Conservation (phyloP, 2,797 vertebrate species). For the Corythornis leucogaster region DNA sequence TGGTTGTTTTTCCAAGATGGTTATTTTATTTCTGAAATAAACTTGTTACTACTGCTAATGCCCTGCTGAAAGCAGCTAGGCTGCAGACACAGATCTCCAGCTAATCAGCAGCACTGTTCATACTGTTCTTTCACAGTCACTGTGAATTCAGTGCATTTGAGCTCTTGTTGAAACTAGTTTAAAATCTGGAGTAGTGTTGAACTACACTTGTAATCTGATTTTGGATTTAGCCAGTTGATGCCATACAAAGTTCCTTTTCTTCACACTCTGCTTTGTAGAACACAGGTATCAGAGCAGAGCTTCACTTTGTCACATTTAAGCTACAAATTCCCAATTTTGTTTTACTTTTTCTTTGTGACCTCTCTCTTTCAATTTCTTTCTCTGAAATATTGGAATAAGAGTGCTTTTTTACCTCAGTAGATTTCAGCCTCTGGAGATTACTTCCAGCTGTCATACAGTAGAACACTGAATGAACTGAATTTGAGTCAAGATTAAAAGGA, state of each 20-base stretch:
- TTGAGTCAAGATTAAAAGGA: background rate
- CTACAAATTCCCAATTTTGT: background rate
- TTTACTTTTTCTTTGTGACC: background rate
- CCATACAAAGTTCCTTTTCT: background rate
- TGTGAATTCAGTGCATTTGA: fast-evolving
- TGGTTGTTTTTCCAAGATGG: background rate
- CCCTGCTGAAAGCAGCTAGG: background rate
- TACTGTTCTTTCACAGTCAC: background rate
- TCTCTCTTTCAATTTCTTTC: background rate
- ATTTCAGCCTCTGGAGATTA: background rate
- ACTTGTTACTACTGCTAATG: background rate
- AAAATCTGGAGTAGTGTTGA: background rate
- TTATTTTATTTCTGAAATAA: slow-evolving; percentile 41
- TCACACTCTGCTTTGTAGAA: background rate
- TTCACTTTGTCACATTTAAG: background rate
- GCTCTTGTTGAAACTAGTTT: background rate
- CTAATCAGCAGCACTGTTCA: background rate
- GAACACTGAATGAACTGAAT: background rate
- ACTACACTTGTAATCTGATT: background rate
- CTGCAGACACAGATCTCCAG: background rate
- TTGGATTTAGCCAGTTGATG: background rate
- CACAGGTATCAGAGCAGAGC: background rate
- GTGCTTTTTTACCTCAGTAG: background rate
- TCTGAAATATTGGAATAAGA: background rate
- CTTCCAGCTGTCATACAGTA: background rate